These are phyloP conservation scores for Enteromius treurensis DNA, from an alignment of 2,797 vertebrate genomes.

Conservation along the genomic window DNA sequence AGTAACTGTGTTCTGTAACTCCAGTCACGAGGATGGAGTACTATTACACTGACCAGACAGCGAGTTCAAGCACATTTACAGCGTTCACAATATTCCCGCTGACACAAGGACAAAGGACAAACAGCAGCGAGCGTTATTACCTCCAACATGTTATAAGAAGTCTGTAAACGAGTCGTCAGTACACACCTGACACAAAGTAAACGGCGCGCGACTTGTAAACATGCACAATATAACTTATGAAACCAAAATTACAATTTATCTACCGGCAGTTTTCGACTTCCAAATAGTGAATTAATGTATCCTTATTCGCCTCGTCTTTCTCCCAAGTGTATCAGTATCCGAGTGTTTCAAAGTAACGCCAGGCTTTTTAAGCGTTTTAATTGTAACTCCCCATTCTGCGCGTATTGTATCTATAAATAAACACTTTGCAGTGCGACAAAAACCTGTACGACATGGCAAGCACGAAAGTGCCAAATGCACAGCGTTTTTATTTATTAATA, in stretches of 20 bases:
- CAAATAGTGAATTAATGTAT: background rate
- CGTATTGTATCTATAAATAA: slow-evolving; percentile 2
- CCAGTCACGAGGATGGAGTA: slow-evolving; percentile 83
- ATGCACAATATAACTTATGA: background rate
- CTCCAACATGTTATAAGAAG: background rate
- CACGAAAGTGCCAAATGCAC: slow-evolving; percentile 10
- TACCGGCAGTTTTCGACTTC: background rate
- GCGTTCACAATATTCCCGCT: background rate
- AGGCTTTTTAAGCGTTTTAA: background rate
- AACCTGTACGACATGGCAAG: slow-evolving; percentile 14
- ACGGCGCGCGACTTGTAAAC: background rate
- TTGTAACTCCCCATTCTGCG: background rate
- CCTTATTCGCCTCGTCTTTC: background rate
- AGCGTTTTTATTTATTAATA: slow-evolving; percentile 33
- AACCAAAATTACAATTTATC: background rate
- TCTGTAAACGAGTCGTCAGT: background rate
- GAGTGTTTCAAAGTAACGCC: background rate
- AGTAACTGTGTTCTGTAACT: slow-evolving; percentile 77
- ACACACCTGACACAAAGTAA: slow-evolving; percentile 8
- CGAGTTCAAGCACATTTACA: slow-evolving; percentile 4
- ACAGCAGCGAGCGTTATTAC: background rate
- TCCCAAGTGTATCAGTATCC: no score
- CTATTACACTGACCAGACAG: slow-evolving; percentile 74
- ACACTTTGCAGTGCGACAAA: background rate
- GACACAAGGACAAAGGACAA: slow-evolving; percentile 28